These are phyloP conservation scores for Myiagra hebetior DNA, from an alignment of 2,113 vertebrate genomes.

Conservation along the genomic window DNA sequence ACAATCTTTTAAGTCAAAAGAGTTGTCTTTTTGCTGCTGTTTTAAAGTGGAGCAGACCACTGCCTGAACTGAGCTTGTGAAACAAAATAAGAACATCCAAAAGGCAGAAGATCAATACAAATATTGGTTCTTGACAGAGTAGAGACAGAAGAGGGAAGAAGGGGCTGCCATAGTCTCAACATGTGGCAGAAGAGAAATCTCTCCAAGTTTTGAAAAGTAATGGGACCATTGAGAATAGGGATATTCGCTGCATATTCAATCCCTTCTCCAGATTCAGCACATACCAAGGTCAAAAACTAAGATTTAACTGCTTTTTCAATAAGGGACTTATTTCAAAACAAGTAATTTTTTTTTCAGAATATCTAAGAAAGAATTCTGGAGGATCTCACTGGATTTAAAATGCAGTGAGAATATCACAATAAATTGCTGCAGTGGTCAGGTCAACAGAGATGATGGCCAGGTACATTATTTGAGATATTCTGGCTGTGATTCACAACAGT, in stretches of 20 bases:
- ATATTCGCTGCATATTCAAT: background rate
- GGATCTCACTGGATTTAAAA: background rate
- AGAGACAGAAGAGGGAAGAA: background rate
- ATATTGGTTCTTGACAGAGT: background rate
- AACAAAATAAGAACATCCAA: background rate
- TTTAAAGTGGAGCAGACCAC: background rate
- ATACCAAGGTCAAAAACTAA: background rate
- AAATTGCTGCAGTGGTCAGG: background rate
- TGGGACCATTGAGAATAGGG: background rate
- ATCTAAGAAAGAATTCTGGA: background rate
- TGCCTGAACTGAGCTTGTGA: background rate
- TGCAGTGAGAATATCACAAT: background rate
- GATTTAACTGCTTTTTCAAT: background rate
- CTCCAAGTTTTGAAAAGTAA: background rate
- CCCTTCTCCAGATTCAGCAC: background rate
- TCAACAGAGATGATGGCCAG: background rate
- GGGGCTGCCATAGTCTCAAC: background rate
- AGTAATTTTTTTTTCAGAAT: background rate
- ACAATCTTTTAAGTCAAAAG: background rate
- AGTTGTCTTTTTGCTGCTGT: background rate
- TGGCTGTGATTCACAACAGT: background rate
- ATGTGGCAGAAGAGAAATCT: background rate
- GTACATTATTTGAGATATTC: background rate
- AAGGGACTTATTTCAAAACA: background rate
- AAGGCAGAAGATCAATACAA: background rate